Evolutionary conservation across 1,140 invertebrate genomes (phyloP), one percentile per base, ranked within the genome.

Genomic region (Lordiphosa clarofinis): DNA sequence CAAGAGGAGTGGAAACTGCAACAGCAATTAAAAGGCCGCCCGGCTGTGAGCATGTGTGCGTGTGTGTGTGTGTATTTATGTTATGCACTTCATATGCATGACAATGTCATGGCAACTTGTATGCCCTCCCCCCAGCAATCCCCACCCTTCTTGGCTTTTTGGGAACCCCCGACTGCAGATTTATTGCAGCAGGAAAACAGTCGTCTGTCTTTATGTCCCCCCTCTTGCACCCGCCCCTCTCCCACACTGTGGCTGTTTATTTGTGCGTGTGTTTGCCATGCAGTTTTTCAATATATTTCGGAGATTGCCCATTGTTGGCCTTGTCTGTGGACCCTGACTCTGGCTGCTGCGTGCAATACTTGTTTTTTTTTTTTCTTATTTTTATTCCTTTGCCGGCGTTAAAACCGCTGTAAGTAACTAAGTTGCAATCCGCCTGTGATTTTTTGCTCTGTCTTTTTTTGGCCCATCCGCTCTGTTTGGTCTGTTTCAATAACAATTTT

Each of bases 91-190:
- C 74, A 78, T 73, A 79, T 79, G 69, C 74, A 79, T 79, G 69
- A 73, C 74, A 79, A 79, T 79, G 74, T 79, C 74, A 79, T 79
- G 74, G 69, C 70, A 73, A 79, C 74, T 79, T 79, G 74, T 79
- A 79, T 79, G 74, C 74, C 66, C 60, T 49, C 37, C 33, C 50
- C 38, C 11, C 31, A 33, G 12, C 35, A 40, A 28, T 6, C 48
- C 28, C 8, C 21, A 21, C 49, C 11, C 50, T 46, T 43, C 11
- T n/a, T 43, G 28, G 4, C 19, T 12, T 8, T 4, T 21, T 21
- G 21, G 21, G 21, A 28, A n/a, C 21, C 43, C 38, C 43, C 50
- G 35, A 42, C 21, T 48, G 43, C 69, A 79, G 74, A 79, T 79
- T 79, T 79, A 79, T 79, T 65, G 64, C 66, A 50, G 38, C 74